These are phyloP conservation scores for Paradoxurus hermaphroditus DNA, from an alignment of 2,113 vertebrate genomes.

Conservation along the genomic window DNA sequence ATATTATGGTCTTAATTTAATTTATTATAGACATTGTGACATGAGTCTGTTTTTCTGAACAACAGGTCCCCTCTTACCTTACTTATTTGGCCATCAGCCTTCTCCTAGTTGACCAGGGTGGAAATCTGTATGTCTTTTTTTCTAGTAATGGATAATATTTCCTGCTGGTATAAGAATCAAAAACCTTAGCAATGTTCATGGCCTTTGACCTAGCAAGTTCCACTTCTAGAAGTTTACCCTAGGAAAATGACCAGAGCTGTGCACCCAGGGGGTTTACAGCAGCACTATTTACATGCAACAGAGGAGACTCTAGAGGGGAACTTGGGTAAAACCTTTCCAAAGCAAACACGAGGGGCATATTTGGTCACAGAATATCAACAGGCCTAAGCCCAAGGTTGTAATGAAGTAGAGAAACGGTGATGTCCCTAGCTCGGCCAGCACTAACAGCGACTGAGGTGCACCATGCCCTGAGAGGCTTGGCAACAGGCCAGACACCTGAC, in stretches of 20 bases:
- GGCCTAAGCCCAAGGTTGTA: background rate
- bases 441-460: background rate
- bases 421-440: background rate
- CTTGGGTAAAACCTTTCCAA: background rate
- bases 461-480: background rate
- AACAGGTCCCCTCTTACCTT: constrained; percentile 25
- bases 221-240: background rate
- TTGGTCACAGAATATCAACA: background rate
- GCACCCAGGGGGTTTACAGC: background rate
- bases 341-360: background rate
- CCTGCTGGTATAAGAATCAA: background rate
- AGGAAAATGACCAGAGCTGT: background rate
- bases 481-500: background rate
- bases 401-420: background rate
- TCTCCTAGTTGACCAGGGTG: background rate
- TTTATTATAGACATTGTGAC: constrained; percentile 45
- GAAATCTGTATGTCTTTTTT: constrained; percentile 4
- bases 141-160: constrained; percentile 3
- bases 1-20: constrained; percentile 37
- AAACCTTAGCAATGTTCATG: background rate
- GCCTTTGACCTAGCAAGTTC: background rate
- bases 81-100: background rate
- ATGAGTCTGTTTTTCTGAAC: constrained; percentile 44
- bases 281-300: background rate
- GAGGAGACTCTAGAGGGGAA: background rate